Percentiles rank a stretch among this genome's conserved stretches.
Evolutionary conservation across 1,140 invertebrate genomes (phyloP).

Genomic region (Lordiphosa collinella): DNA sequence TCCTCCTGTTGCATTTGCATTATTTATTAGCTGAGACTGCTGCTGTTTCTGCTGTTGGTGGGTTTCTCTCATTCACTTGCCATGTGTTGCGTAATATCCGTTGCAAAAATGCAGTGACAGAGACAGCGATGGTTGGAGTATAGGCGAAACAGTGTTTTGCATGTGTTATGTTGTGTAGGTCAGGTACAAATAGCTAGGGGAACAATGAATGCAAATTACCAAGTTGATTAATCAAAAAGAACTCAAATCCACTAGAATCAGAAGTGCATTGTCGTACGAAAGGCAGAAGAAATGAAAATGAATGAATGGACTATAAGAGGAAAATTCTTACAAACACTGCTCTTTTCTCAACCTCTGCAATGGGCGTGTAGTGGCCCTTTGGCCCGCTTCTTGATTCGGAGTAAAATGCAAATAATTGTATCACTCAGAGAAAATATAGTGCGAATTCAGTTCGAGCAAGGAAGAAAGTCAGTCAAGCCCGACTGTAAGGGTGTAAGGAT

Average conservation of each 20-base stretch:
- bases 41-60: constrained; percentile 20
- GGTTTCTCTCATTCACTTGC: constrained; percentile 53
- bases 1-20: constrained; percentile 54
- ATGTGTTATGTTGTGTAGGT: constrained; percentile 7
- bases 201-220: constrained; percentile 6
- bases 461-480: too few relatives aligned
- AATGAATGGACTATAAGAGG: too few relatives aligned
- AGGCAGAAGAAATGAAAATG: too few relatives aligned
- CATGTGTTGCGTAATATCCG: constrained; percentile 70
- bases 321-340: too few relatives aligned
- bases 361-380: too few relatives aligned
- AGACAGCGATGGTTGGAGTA: background rate
- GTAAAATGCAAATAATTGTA: too few relatives aligned
- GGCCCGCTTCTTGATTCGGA: too few relatives aligned
- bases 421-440: too few relatives aligned
- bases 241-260: background rate
- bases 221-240: constrained; percentile 1
- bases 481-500: too few relatives aligned
- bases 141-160: background rate
- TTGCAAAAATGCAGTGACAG: constrained; percentile 10
- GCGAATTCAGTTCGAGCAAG: too few relatives aligned
- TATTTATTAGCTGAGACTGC: constrained; percentile 63
- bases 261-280: background rate
- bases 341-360: too few relatives aligned
- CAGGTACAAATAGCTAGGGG: constrained; percentile 32